Conservation (phyloP, 2,888 invertebrate species). For the Metallyticus violacea region DNA sequence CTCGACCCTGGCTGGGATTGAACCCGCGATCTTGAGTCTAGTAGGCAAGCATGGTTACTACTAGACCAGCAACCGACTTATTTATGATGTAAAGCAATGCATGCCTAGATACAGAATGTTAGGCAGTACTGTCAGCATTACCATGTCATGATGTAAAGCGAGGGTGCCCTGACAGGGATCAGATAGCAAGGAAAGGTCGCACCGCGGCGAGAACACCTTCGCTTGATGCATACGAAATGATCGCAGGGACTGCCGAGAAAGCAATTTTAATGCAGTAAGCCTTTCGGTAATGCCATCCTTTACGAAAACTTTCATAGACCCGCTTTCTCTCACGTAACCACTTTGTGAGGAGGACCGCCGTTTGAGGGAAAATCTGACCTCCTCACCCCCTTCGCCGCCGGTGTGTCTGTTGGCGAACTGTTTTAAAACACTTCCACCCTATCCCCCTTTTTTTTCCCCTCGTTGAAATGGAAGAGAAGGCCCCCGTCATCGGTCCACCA, state of each 20-base stretch:
- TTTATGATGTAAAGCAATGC: background rate
- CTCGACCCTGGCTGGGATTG: no score
- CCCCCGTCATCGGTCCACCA: background rate
- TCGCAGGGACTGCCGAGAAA: background rate
- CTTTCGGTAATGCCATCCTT: background rate
- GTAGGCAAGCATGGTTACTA: no score
- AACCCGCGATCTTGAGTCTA: no score
- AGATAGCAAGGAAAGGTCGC: background rate
- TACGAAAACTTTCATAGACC: background rate
- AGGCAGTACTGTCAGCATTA: background rate
- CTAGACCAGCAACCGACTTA: no score
- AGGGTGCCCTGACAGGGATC: background rate
- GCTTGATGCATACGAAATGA: background rate
- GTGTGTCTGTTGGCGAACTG: background rate
- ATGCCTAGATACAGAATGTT: background rate
- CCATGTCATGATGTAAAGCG: background rate
- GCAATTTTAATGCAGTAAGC: conserved; percentile 16
- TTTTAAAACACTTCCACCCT: background rate
- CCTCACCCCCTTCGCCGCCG: no score
- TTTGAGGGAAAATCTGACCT: background rate
- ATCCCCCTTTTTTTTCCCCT: background rate
- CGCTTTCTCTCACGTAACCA: background rate
- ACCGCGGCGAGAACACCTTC: background rate
- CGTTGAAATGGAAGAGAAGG: background rate
- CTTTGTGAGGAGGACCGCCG: background rate